These are phyloP conservation scores for Aleiodes leptofemur DNA, from an alignment of 2,888 invertebrate genomes.

Conservation along the genomic window DNA sequence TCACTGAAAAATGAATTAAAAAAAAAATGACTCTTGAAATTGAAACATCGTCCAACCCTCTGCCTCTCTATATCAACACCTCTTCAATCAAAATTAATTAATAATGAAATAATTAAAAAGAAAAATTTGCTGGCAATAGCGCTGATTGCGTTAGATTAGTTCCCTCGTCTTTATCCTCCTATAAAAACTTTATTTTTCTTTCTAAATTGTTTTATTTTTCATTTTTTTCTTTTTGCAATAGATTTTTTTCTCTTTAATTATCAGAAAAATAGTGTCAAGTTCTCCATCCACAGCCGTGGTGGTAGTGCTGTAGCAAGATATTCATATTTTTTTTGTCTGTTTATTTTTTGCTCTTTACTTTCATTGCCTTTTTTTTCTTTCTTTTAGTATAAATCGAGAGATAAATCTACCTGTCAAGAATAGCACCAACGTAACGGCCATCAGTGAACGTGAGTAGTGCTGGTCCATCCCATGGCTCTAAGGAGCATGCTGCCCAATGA, in stretches of 20 bases:
- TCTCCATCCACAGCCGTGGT: constrained; percentile 51
- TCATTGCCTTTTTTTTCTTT: constrained; percentile 9
- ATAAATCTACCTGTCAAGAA: constrained; percentile 79
- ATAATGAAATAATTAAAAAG: constrained; percentile 12
- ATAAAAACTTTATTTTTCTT: constrained; percentile 45
- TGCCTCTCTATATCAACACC: constrained; percentile 7
- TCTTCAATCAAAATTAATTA: constrained; percentile 3
- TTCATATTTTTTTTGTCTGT: constrained; percentile 9
- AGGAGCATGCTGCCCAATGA: constrained; percentile 97
- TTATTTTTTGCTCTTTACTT: not conserved
- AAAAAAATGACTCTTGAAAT: not conserved
- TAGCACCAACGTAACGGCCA: constrained; percentile 95
- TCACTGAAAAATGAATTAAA: not conserved
- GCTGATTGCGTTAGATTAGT: constrained; percentile 34
- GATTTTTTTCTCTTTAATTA: constrained; percentile 24
- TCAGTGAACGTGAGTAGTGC: constrained; percentile 98
- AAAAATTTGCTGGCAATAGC: constrained; percentile 27
- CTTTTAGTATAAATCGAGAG: constrained; percentile 31
- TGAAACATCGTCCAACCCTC: constrained; percentile 28
- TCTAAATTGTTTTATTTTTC: constrained; percentile 26
- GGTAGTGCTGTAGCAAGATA: constrained; percentile 56
- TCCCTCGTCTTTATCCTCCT: constrained; percentile 45
- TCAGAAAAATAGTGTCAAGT: constrained; percentile 35
- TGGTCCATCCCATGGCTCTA: constrained; percentile 99
- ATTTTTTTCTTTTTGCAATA: not conserved